Evolutionary conservation across 2,113 vertebrate species (phyloP).

Genomic region (Ginglymostoma cirratum): DNA sequence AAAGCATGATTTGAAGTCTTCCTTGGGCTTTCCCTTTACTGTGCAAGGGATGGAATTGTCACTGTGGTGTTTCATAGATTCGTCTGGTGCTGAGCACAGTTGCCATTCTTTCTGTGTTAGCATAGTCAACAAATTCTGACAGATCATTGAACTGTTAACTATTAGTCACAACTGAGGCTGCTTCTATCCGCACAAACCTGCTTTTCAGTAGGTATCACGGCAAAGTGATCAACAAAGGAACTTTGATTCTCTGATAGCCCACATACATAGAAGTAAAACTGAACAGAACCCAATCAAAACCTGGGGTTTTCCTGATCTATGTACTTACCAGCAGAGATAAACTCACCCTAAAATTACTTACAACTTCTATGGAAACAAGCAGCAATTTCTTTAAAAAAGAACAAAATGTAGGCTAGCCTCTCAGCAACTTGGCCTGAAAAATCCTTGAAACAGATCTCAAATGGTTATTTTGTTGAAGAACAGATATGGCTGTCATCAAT

Average conservation of each 20-base stretch:
- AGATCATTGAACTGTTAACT: background rate
- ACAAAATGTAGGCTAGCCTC: background rate
- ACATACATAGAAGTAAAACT: background rate
- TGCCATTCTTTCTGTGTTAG: background rate
- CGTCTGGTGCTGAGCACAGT: background rate
- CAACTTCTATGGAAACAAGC: too few species aligned
- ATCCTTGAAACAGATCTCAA: background rate
- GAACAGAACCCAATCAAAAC: background rate
- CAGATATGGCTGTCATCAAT: background rate
- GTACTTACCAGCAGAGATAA: background rate
- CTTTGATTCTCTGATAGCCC: background rate
- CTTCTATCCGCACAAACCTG: background rate
- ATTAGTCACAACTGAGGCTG: background rate
- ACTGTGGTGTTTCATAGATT: background rate
- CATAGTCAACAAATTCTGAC: background rate
- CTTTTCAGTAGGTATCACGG: background rate
- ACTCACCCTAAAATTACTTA: background rate
- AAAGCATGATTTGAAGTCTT: background rate
- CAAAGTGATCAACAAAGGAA: background rate
- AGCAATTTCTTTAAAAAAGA: background rate
- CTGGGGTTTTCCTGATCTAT: background rate
- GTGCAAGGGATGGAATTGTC: background rate
- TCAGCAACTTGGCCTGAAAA: background rate
- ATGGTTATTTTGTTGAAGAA: background rate
- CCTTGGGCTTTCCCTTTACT: background rate